phyloP scores from a whole-genome alignment of 53 echinoderm and acorn worm species.

The Luidia sarsii region DNA sequence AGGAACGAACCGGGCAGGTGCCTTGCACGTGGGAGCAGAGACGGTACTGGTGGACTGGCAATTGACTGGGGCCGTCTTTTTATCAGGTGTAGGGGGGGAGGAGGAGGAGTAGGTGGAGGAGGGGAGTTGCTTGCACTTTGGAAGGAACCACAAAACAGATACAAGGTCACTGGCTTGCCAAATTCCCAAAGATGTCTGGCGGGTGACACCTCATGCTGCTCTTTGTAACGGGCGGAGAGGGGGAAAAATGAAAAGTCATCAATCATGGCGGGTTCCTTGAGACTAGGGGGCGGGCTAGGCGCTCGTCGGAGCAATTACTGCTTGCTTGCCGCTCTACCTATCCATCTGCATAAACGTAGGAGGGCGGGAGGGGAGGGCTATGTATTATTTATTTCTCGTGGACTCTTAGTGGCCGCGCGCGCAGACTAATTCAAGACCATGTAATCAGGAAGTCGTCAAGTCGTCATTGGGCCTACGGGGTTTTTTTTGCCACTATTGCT shows the following conservation, averaged over 20 bases:
- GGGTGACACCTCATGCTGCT: neutral
- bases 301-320: conserved; percentile 42
- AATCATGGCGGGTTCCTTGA: conserved; percentile 33
- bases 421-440: conserved; percentile 42
- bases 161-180: conserved; percentile 30
- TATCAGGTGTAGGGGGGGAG: too few relatives aligned
- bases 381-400: conserved; percentile 28
- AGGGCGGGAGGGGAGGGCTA: too few relatives aligned
- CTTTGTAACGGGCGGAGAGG: too few relatives aligned
- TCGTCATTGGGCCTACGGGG: conserved; percentile 42
- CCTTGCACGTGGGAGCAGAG: neutral
- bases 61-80: neutral
- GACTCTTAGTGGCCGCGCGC: conserved; percentile 43
- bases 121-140: conserved; percentile 48
- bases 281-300: conserved; percentile 13
- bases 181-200: neutral
- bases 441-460: conserved; percentile 61
- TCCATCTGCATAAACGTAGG: conserved; percentile 23
- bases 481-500: too few relatives aligned
- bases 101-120: neutral
- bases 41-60: conserved; percentile 5
- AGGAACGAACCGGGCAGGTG: conserved; percentile 2
- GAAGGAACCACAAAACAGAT: neutral
- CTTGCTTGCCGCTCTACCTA: neutral
- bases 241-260: conserved; percentile 3